These are phyloP conservation scores for Macroramphosus scolopax DNA, from an alignment of 2,797 vertebrate genomes.

Conservation along the genomic window DNA sequence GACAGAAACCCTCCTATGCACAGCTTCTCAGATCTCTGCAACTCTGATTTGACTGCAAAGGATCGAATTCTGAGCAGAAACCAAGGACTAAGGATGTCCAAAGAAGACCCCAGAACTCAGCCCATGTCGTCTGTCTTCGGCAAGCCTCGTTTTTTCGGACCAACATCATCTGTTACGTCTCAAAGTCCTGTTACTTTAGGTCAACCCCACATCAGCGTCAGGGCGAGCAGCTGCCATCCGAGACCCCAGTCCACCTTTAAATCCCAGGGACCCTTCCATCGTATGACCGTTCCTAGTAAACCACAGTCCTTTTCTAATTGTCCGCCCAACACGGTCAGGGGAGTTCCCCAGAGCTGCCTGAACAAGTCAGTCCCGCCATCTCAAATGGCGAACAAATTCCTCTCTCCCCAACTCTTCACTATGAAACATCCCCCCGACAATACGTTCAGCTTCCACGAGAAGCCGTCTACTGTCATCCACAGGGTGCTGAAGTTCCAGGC, in stretches of 20 bases:
- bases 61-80: constrained; percentile 63
- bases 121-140: constrained; percentile 18
- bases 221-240: constrained; percentile 46
- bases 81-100: constrained; percentile 49
- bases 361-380: constrained; percentile 63
- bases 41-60: constrained; percentile 53
- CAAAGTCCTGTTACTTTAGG: constrained; percentile 55
- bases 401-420: constrained; percentile 62
- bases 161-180: constrained; percentile 23
- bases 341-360: constrained; percentile 53
- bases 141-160: constrained; percentile 51
- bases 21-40: constrained; percentile 51
- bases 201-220: constrained; percentile 53
- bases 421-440: constrained; percentile 63
- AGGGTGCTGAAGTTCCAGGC: constrained; percentile 74
- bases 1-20: constrained; percentile 58
- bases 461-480: constrained; percentile 72
- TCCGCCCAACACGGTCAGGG: constrained; percentile 57
- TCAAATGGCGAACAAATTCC: constrained; percentile 65
- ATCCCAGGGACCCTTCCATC: constrained; percentile 70
- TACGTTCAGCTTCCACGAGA: constrained; percentile 69
- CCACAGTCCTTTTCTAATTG: constrained; percentile 52
- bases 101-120: constrained; percentile 64
- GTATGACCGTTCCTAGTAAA: constrained; percentile 64
- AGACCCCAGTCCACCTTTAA: constrained; percentile 66